A percentile compares a stretch with the other conserved stretches of the same genome.
Conservation (phyloP, 2,888 invertebrate genomes). For the Drosophila heteroneura region DNA sequence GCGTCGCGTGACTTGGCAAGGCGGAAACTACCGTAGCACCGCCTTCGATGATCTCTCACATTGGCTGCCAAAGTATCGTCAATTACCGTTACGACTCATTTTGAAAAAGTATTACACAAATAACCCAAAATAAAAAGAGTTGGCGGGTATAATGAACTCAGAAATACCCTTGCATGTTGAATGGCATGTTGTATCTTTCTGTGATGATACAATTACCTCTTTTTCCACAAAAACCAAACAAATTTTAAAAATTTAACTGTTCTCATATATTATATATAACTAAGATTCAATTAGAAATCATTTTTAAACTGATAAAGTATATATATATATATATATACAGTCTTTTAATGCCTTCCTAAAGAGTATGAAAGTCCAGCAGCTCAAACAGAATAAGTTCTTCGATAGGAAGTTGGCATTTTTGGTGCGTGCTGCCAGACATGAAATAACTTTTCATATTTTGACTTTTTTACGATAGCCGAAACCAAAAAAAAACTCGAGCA, state of each 20-base stretch:
- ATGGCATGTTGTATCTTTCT: background rate
- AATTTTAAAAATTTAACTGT: background rate
- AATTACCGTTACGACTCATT: slow-evolving; percentile 63
- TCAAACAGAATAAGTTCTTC: background rate
- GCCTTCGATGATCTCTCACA: slow-evolving; percentile 59
- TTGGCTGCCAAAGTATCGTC: slow-evolving; percentile 58
- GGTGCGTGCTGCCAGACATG: slow-evolving; percentile 53
- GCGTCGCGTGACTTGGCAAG: slow-evolving; percentile 52
- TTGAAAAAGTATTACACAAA: background rate
- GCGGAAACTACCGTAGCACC: slow-evolving; percentile 51
- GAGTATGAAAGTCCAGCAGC: slow-evolving; percentile 6
- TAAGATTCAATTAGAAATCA: background rate
- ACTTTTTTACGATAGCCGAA: slow-evolving; percentile 42
- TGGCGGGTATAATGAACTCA: background rate
- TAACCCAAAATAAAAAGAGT: background rate
- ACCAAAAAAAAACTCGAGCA: slow-evolving; percentile 26
- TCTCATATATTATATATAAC: background rate
- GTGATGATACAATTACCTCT: background rate
- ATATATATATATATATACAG: background rate
- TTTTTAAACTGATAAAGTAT: background rate
- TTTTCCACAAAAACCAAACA: background rate
- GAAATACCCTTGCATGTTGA: slow-evolving; percentile 1
- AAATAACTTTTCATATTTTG: slow-evolving; percentile 50
- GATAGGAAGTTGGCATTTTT: slow-evolving; percentile 50
- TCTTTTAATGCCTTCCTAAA: background rate